Evolutionary conservation across 2,888 invertebrate species (phyloP).

Genomic region (Himalopsyche tibetana): DNA sequence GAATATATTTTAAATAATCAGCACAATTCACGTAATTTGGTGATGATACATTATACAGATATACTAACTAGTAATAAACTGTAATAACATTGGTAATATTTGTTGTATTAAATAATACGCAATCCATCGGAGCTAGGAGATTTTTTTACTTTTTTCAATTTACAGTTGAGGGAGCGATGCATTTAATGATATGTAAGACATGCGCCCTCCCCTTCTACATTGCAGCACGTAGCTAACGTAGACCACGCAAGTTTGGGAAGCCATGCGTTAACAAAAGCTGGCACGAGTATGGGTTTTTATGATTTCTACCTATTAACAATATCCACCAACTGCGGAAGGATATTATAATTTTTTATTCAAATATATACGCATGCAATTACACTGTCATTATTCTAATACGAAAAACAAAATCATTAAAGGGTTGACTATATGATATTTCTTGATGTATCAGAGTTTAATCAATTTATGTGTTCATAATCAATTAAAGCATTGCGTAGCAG

Average conservation of each 20-base stretch:
- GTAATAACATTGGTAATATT: no score
- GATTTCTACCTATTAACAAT: constrained; percentile 19
- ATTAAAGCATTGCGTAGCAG: no score
- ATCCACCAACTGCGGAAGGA: background rate
- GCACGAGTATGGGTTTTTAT: constrained; percentile 33
- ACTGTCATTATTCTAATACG: background rate
- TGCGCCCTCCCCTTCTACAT: background rate
- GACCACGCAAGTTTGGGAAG: constrained; percentile 31
- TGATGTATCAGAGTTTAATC: background rate
- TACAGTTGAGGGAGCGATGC: background rate
- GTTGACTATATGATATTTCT: background rate
- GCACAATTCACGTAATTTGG: no score
- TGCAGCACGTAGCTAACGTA: background rate
- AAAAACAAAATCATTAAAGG: constrained; percentile 17
- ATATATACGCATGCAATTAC: background rate
- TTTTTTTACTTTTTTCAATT: no score
- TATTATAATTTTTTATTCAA: constrained; percentile 11
- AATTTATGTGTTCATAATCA: background rate
- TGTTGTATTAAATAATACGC: no score
- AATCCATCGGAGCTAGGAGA: no score
- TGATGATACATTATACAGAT: no score
- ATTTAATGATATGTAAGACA: constrained; percentile 14
- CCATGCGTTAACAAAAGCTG: constrained; percentile 34
- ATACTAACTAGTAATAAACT: no score
- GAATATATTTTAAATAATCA: no score